A percentile compares a stretch with the other conserved stretches of the same genome.
phyloP scores from a whole-genome alignment of 2,797 vertebrate species.

The Phoeniculus purpureus region DNA sequence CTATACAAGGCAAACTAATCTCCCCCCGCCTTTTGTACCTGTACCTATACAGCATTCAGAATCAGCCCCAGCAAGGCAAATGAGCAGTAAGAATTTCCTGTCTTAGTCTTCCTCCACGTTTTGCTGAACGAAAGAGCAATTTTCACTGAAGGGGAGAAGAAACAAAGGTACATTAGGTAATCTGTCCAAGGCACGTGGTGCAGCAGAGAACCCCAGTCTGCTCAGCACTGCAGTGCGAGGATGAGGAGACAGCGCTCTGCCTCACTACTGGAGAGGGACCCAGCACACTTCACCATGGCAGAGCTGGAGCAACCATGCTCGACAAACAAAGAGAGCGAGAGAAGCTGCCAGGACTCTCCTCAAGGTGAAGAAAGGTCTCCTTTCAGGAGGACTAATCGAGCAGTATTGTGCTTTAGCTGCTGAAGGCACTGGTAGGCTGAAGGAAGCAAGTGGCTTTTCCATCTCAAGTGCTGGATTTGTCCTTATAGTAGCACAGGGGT shows the following conservation, averaged over 20 bases:
- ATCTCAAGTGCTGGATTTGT: background rate
- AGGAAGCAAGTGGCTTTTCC: background rate
- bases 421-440: background rate
- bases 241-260: background rate
- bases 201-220: background rate
- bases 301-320: background rate
- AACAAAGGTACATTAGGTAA: background rate
- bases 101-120: background rate
- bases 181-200: fast-evolving
- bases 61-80: background rate
- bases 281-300: fast-evolving
- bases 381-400: background rate
- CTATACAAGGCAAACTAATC: background rate
- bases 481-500: background rate
- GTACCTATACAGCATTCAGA: background rate
- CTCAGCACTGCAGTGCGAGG: fast-evolving
- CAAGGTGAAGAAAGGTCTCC: background rate
- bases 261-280: background rate
- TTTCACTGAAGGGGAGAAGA: background rate
- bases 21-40: background rate
- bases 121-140: background rate
- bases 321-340: too few species aligned
- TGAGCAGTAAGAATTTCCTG: background rate
- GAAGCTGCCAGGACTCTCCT: background rate
- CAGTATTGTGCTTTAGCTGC: background rate